phyloP scores from a whole-genome alignment of 2,888 invertebrate species.

The Cephus pulcher region DNA sequence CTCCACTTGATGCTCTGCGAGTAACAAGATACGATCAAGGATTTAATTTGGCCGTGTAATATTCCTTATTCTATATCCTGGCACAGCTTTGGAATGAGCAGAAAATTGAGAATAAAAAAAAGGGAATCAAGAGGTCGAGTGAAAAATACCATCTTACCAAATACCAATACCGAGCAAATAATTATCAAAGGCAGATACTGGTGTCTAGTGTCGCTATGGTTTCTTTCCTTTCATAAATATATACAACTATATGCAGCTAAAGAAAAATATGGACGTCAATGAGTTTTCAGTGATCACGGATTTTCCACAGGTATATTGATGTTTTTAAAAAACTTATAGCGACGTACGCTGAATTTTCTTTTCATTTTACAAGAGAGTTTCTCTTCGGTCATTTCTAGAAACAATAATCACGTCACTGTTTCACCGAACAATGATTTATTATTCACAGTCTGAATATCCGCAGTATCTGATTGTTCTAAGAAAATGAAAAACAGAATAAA shows the following conservation, averaged over 20 bases:
- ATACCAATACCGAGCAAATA: not conserved
- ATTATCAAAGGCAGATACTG: not conserved
- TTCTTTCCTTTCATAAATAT: too few relatives aligned
- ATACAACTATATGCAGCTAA: not conserved
- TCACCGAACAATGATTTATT: not conserved
- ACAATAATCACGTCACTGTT: not conserved
- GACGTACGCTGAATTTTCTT: not conserved
- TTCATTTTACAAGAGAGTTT: not conserved
- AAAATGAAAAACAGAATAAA: not conserved
- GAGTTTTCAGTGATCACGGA: not conserved
- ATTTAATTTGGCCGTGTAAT: not conserved
- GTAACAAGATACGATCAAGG: not conserved
- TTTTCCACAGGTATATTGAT: not conserved
- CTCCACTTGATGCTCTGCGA: not conserved
- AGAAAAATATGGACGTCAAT: not conserved
- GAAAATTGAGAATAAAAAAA: not conserved
- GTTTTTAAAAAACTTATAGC: not conserved
- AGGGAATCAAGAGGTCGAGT: not conserved
- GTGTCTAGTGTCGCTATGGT: not conserved
- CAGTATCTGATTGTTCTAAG: not conserved
- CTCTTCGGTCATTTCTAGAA: not conserved
- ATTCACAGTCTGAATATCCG: not conserved
- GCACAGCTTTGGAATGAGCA: not conserved
- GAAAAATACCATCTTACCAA: not conserved
- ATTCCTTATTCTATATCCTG: not conserved